Evolutionary conservation across 2,888 invertebrate species (phyloP), one percentile per base, ranked within the genome.

Genomic region (Eretmocerus hayati): DNA sequence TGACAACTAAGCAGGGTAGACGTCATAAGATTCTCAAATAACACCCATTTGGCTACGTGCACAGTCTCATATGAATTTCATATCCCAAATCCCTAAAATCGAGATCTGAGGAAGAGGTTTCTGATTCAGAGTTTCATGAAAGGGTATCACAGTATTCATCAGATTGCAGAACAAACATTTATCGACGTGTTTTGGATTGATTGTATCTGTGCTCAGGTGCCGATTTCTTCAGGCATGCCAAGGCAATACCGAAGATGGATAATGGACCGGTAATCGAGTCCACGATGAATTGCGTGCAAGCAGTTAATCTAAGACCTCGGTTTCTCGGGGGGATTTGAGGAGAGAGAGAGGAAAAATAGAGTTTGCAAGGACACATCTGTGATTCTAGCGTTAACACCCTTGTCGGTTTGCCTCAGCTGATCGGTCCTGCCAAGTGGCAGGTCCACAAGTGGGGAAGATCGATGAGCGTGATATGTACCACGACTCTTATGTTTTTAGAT

Each of bases 311-410:
- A 64, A 62, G 52, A 58, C 58, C 55, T 55, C 58, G 55, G 58
- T 61, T 61, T 58, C 69, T 66, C 70, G 48, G 56, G 69, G 69
- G 71, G 63, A 61, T 59, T 41, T 53, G 57, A 61, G 57, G 61
- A 62, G n/a, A n/a, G n/a, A n/a, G n/a, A n/a, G n/a, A n/a, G n/a
- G n/a, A n/a, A n/a, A n/a, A n/a, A n/a, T 62, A 65, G 62, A 58
- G 53, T 58, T 67, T 70, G 69, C 71, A 71, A 66, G 67, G 71
- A 69, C 71, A 65, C 71, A 71, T 71, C 71, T 71, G 71, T 66
- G 69, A 66, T 62, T 63, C 60, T 59, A 55, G 59, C 18, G 33
- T n/a, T 33, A 13, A 64, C 59, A 58, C 62, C 59, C 59, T 43
- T 32, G 37, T 38, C 40, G 35, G 19, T 19, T 42, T 58, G 61